Conservation (phyloP, 1,140 invertebrate genomes). For the Cotesia glomerata region DNA sequence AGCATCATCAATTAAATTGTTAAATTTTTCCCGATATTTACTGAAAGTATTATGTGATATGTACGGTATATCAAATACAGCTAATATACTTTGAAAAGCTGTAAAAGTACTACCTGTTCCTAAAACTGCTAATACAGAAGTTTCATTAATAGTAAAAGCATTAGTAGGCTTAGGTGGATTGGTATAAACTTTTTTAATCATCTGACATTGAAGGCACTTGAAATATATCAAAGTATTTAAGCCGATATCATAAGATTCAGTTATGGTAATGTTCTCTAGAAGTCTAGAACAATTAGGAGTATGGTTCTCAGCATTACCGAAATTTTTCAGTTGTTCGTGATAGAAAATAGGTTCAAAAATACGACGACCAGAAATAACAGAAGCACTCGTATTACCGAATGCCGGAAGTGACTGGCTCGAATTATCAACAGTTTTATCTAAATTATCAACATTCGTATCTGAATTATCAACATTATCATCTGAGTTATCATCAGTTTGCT, state of each 20-base stretch:
- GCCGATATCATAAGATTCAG: constrained; percentile 10
- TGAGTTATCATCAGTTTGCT: no score
- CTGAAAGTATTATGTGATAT: constrained; percentile 32
- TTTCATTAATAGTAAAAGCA: constrained; percentile 25
- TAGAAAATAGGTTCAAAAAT: no score
- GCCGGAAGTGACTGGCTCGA: no score
- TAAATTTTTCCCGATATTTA: constrained; percentile 29
- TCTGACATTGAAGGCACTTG: constrained; percentile 27
- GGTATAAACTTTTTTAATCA: constrained; percentile 8
- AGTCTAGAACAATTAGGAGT: not conserved
- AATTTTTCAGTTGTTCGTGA: constrained; percentile 1
- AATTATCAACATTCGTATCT: no score
- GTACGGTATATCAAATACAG: constrained; percentile 32
- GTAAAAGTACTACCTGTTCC: constrained; percentile 16
- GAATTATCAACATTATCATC: no score
- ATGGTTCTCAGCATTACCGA: not conserved
- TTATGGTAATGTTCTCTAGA: constrained; percentile 6
- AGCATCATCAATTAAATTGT: constrained; percentile 24
- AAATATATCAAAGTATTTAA: constrained; percentile 15
- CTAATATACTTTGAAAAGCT: constrained; percentile 19
- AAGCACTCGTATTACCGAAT: no score
- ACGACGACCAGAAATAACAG: no score
- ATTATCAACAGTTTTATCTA: no score
- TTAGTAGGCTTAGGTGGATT: not conserved
- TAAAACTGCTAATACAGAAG: constrained; percentile 25